Evolutionary conservation across 23 tunicate genomes (phyloP).

Genomic region (Phallusia fumigata): DNA sequence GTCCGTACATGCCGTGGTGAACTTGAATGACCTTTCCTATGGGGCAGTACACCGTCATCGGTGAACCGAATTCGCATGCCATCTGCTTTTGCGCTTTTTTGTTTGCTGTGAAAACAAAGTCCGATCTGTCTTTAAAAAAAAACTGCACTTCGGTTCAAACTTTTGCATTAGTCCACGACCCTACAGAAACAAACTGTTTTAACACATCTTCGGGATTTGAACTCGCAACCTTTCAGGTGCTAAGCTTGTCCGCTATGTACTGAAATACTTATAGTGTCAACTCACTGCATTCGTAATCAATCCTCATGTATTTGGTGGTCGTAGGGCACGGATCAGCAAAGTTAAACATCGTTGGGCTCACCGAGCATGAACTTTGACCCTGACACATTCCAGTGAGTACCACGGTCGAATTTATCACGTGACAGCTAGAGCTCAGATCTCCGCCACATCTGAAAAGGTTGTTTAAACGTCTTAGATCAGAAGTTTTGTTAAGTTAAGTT

Average conservation of each 20-base stretch:
- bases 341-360: not conserved
- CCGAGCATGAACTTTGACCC: not conserved
- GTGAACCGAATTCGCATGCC: not conserved
- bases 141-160: too few relatives aligned
- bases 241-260: too few relatives aligned
- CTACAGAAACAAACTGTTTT: too few relatives aligned
- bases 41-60: not conserved
- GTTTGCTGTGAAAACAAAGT: not conserved
- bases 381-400: constrained; percentile 1
- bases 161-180: too few relatives aligned
- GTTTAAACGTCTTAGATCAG: not conserved
- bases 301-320: not conserved
- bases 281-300: constrained; percentile 6
- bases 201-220: too few relatives aligned
- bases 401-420: not conserved
- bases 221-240: too few relatives aligned
- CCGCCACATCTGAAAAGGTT: not conserved
- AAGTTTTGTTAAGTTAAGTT: too few relatives aligned
- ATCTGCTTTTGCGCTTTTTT: not conserved
- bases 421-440: not conserved
- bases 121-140: too few relatives aligned
- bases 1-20: not conserved
- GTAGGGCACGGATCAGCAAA: not conserved
- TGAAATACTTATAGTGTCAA: not conserved
- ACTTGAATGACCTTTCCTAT: not conserved